Conservation (phyloP, 2,888 invertebrate genomes). For the Amphipoea lucens region DNA sequence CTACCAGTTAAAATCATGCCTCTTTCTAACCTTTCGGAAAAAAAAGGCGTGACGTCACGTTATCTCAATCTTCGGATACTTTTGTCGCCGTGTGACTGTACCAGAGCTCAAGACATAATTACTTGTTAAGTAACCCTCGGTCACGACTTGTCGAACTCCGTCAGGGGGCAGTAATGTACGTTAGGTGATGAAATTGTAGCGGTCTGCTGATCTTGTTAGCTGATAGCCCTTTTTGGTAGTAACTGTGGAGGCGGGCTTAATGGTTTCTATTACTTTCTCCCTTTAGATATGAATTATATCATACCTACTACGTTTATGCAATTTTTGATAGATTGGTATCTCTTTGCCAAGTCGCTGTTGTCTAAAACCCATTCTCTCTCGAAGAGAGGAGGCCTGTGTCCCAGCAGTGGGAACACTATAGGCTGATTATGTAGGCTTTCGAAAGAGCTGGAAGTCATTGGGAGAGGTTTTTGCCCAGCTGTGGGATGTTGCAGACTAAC, state of each 20-base stretch:
- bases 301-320: not conserved
- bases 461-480: too few species aligned
- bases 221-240: conserved; percentile 54
- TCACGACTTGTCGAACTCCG: conserved; percentile 60
- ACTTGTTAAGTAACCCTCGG: conserved; percentile 56
- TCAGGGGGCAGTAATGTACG: conserved; percentile 27
- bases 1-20: not conserved
- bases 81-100: conserved; percentile 11
- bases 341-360: not conserved
- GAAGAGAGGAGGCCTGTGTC: not conserved
- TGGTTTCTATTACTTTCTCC: conserved; percentile 37
- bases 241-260: conserved; percentile 16
- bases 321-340: not conserved
- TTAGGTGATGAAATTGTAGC: conserved; percentile 58
- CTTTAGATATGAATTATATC: conserved; percentile 14
- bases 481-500: not conserved
- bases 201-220: conserved; percentile 42
- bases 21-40: not conserved
- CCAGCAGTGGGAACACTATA: not conserved
- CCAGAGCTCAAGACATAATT: conserved; percentile 54
- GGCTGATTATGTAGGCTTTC: too few species aligned
- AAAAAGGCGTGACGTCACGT: not conserved
- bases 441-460: too few species aligned
- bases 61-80: not conserved
- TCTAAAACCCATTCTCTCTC: not conserved